phyloP scores from a whole-genome alignment of 2,797 vertebrate species.

The Oryzias dopingdopingensis region DNA sequence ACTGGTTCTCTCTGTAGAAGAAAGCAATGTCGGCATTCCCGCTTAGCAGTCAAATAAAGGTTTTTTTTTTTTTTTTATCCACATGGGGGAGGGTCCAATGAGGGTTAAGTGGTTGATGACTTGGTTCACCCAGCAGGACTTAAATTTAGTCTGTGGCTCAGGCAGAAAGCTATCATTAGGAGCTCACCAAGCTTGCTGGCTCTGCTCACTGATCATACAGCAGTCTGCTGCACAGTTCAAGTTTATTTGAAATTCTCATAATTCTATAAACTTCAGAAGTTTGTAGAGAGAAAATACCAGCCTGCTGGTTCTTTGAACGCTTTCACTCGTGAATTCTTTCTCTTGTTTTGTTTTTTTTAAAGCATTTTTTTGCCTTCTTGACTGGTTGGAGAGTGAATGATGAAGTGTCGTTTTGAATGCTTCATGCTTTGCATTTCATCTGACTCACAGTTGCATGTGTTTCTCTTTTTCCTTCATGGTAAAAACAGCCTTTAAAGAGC shows the following conservation, averaged over 20 bases:
- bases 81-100: constrained; percentile 52
- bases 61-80: constrained; percentile 49
- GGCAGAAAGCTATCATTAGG: constrained; percentile 73
- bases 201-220: constrained; percentile 41
- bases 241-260: constrained; percentile 17
- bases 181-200: constrained; percentile 62
- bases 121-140: constrained; percentile 70
- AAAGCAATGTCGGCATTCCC: neutral
- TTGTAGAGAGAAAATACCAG: neutral
- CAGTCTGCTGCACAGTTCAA: constrained; percentile 14
- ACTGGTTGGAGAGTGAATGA: neutral
- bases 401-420: no score
- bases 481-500: no score
- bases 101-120: constrained; percentile 72
- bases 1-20: no score
- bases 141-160: constrained; percentile 68
- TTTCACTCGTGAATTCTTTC: no score
- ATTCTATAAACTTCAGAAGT: constrained; percentile 4
- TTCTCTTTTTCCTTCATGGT: no score
- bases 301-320: neutral
- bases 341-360: no score
- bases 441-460: no score
- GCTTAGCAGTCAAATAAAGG: constrained; percentile 73
- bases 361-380: no score
- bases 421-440: no score